Evolutionary conservation across 2,113 vertebrate species (phyloP), one percentile per base, ranked within the genome.

Genomic region (Rhinolophus sinicus): DNA sequence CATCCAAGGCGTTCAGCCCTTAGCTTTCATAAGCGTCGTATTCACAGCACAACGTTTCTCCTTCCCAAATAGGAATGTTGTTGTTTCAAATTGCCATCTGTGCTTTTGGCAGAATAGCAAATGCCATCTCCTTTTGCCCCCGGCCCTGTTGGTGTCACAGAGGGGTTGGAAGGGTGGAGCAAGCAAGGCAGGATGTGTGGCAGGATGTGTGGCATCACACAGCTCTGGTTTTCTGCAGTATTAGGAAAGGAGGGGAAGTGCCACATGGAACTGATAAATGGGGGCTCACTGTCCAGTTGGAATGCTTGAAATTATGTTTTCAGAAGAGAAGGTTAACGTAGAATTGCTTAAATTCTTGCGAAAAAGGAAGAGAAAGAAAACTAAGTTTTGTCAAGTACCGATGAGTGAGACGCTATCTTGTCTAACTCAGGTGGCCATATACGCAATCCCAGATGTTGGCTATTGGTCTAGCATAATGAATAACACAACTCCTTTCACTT

Each of bases 1-100:
- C 24, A 38, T 80, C 47, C 73, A 60, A 70, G 97, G 97, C 93
- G 88, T 96, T 96, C 89, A 98, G 97, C 96, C 90, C 78, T 69
- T 14, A 6, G 58, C 92, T 97, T 97, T 97, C 96, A 77, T 95
- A 98, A 98, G 73, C 40, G 50, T 26, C n/a, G 40, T 35, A 93
- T 97, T 97, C 97, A 94, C 84, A 92, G 82, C 72, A 33, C 77
- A 93, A 65, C 54, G 18, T 54, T 97, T 82, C 77, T 81, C 16
- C 72, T 78, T 80, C 65, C 90, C 54, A 12, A 77, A 90, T 30
- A 97, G 77, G 97, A 97, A 95, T 88, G 81, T 24, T 97, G 58
- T 92, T 97, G 64, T 94, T 97, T 97, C 40, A 30, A 78, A 50
- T 81, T 94, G 50, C 80, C 95, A 93, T 88, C 50, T 97, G 75